Conservation (phyloP, 2,113 vertebrate genomes). For the Lepus americanus region DNA sequence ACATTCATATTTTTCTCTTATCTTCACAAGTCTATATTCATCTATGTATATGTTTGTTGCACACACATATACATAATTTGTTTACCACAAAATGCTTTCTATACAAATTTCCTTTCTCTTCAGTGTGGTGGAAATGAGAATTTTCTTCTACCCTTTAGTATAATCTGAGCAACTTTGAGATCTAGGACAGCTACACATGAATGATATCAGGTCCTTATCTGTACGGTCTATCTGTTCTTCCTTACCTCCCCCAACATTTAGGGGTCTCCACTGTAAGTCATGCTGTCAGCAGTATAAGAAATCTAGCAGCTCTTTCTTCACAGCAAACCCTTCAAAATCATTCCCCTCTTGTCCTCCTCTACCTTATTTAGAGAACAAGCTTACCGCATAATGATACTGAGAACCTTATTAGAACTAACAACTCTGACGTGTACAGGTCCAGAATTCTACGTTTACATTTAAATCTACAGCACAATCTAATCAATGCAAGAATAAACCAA, state of each 20-base stretch:
- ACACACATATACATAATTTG: background rate
- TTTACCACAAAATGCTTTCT: constrained; percentile 46
- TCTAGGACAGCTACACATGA: background rate
- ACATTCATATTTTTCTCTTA: background rate
- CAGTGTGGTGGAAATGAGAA: constrained; percentile 20
- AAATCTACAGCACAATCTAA: background rate
- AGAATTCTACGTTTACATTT: constrained; percentile 4
- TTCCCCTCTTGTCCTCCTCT: background rate
- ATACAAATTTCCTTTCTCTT: background rate
- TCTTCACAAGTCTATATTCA: background rate
- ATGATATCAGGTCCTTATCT: background rate
- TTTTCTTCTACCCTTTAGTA: background rate
- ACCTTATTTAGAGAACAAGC: constrained; percentile 30
- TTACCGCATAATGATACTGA: constrained; percentile 33
- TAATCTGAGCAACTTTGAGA: background rate
- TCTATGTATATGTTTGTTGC: background rate
- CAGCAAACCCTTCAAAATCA: background rate
- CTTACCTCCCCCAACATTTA: background rate
- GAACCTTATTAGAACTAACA: constrained; percentile 66
- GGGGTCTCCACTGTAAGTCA: background rate
- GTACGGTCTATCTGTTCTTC: background rate
- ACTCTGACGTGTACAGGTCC: background rate
- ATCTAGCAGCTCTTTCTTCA: background rate
- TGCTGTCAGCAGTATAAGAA: background rate
- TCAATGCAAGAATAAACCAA: background rate